Conservation (phyloP, 2,888 invertebrate species). For the Sacculina carcini region DNA sequence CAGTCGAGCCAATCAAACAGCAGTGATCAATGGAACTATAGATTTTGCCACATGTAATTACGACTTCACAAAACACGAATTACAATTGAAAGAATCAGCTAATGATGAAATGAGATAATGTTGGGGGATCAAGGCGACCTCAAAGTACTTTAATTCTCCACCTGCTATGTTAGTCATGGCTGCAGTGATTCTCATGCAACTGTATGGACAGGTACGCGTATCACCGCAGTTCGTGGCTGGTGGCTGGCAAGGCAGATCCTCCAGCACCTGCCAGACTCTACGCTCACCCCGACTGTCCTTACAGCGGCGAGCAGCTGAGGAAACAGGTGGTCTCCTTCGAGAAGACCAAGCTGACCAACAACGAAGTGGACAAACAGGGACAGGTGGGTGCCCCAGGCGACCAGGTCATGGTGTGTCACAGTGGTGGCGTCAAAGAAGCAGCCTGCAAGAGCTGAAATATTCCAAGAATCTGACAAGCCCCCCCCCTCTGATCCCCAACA, state of each 20-base stretch:
- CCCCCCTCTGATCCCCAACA: not conserved
- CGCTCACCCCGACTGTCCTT: conserved; percentile 89
- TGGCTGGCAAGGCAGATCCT: conserved; percentile 93
- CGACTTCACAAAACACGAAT: too few species aligned
- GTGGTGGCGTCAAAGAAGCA: not conserved
- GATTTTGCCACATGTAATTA: too few species aligned
- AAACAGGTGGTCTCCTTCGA: conserved; percentile 95
- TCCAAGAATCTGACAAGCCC: not conserved
- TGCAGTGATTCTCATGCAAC: too few species aligned
- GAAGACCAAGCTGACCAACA: conserved; percentile 93
- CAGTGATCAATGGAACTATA: too few species aligned
- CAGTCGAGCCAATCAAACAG: too few species aligned
- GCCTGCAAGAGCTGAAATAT: too few species aligned
- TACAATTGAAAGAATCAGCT: not conserved
- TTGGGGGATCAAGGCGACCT: too few species aligned
- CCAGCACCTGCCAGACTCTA: conserved; percentile 77
- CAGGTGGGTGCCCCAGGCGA: conserved; percentile 39
- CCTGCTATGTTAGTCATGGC: too few species aligned
- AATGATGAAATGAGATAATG: not conserved
- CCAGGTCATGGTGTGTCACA: not conserved
- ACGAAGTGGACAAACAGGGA: conserved; percentile 85
- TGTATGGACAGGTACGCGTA: conserved; percentile 56
- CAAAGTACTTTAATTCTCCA: too few species aligned
- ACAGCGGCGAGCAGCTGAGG: conserved; percentile 74
- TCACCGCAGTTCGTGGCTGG: conserved; percentile 91